Percentiles rank a stretch among this genome's conserved stretches.
These are phyloP conservation scores for Sitta europaea DNA, from an alignment of 2,113 vertebrate genomes.

Conservation along the genomic window DNA sequence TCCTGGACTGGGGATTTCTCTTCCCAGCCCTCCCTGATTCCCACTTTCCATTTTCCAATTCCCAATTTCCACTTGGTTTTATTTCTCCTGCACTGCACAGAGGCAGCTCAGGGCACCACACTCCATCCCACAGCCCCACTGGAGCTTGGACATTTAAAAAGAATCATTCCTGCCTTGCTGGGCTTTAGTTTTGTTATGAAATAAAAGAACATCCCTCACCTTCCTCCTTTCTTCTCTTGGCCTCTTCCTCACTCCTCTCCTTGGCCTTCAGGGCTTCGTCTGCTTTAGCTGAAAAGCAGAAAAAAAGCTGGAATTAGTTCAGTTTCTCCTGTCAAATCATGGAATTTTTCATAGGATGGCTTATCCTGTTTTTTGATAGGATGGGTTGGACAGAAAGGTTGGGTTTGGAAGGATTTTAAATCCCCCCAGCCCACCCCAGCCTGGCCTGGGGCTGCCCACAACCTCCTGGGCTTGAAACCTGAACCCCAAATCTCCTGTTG, in stretches of 20 bases:
- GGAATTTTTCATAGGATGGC: too few species aligned
- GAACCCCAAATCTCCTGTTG: neutral
- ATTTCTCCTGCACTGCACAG: neutral
- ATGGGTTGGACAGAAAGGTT: too few species aligned
- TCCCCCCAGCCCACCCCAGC: neutral
- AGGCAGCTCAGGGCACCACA: neutral
- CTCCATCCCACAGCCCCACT: neutral
- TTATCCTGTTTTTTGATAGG: too few species aligned
- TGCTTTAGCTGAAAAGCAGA: slow-evolving; percentile 83
- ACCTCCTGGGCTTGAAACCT: neutral
- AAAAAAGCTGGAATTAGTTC: neutral
- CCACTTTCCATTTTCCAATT: too few species aligned
- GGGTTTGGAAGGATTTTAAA: neutral
- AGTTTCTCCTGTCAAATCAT: neutral
- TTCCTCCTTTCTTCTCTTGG: slow-evolving; percentile 85
- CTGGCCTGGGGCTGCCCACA: rapidly evolving
- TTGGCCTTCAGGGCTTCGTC: slow-evolving; percentile 91
- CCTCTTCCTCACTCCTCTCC: slow-evolving; percentile 89
- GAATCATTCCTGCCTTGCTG: rapidly evolving
- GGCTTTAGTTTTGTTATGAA: neutral
- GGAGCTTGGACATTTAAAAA: neutral
- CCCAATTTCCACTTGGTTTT: rapidly evolving
- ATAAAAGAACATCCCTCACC: slow-evolving; percentile 64
- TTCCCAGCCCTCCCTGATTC: neutral
- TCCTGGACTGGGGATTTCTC: neutral